Conservation (phyloP, 2,113 vertebrate genomes). For the Pseudonaja textilis region DNA sequence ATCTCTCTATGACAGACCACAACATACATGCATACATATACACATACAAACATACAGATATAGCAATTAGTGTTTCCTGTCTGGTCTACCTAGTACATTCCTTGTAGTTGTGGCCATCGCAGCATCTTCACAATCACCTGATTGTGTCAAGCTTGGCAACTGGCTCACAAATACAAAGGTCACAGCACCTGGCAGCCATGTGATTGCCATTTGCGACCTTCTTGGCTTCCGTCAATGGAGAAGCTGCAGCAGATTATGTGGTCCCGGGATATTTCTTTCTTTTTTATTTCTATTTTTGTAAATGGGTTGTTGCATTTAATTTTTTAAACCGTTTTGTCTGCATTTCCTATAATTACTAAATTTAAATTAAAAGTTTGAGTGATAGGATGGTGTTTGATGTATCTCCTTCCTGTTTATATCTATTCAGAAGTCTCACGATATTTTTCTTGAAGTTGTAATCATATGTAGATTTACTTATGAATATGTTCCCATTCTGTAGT, state of each 20-base stretch:
- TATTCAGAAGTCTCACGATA: not conserved
- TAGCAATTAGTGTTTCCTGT: too few species aligned
- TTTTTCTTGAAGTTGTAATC: not conserved
- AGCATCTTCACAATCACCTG: not conserved
- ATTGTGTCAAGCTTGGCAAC: not conserved
- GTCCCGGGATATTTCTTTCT: not conserved
- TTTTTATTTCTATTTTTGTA: not conserved
- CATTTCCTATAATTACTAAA: not conserved
- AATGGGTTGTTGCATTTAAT: not conserved
- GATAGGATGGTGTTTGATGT: not conserved
- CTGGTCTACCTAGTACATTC: not conserved
- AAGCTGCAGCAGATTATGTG: not conserved
- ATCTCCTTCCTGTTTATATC: not conserved
- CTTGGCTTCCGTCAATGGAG: not conserved
- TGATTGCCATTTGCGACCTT: not conserved
- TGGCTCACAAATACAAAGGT: not conserved
- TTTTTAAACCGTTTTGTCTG: not conserved
- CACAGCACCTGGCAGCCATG: not conserved
- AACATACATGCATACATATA: too few species aligned
- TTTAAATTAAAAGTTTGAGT: not conserved
- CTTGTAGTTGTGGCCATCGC: not conserved
- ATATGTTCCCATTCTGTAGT: not conserved
- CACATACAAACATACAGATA: too few species aligned
- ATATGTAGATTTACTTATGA: not conserved
- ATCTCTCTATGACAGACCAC: too few species aligned